Evolutionary conservation across 2,888 invertebrate species (phyloP).

Genomic region (Heliconius hortense): DNA sequence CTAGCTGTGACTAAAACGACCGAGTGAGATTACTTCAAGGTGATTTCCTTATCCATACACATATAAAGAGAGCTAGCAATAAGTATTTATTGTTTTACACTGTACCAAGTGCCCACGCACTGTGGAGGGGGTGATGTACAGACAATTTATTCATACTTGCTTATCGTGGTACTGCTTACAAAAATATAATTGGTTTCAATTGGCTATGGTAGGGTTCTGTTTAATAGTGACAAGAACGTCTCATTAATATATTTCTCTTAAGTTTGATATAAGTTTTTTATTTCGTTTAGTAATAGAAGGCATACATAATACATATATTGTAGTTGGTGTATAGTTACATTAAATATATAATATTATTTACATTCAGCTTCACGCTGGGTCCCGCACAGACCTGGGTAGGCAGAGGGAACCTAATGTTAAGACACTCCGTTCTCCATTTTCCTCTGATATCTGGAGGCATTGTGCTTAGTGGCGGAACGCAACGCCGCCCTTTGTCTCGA

Average conservation of each 20-base stretch:
- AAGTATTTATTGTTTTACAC: slow-evolving; percentile 24
- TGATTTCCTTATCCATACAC: slow-evolving; percentile 30
- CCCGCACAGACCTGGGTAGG: too few relatives aligned
- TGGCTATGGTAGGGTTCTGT: slow-evolving; percentile 20
- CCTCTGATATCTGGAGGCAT: too few relatives aligned
- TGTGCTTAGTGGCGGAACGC: too few relatives aligned
- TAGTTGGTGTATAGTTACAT: too few relatives aligned
- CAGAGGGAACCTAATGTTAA: too few relatives aligned
- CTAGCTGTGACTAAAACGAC: background rate
- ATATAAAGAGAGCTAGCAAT: slow-evolving; percentile 26
- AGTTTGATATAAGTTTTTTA: background rate
- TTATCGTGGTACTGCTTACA: slow-evolving; percentile 14
- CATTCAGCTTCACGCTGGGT: too few relatives aligned
- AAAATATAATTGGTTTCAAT: slow-evolving; percentile 30
- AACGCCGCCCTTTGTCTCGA: too few relatives aligned
- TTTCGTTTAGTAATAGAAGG: background rate
- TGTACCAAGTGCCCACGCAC: slow-evolving; percentile 29
- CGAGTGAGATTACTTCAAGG: slow-evolving; percentile 4
- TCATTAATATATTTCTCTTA: background rate
- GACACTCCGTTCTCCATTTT: too few relatives aligned
- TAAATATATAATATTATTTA: too few relatives aligned
- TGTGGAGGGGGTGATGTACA: slow-evolving; percentile 16
- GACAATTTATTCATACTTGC: slow-evolving; percentile 23
- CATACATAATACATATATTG: too few relatives aligned
- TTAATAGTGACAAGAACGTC: background rate